Base-by-base conservation (phyloP, 1,140 invertebrate genomes). In the Chrysoperla carnea region DNA sequence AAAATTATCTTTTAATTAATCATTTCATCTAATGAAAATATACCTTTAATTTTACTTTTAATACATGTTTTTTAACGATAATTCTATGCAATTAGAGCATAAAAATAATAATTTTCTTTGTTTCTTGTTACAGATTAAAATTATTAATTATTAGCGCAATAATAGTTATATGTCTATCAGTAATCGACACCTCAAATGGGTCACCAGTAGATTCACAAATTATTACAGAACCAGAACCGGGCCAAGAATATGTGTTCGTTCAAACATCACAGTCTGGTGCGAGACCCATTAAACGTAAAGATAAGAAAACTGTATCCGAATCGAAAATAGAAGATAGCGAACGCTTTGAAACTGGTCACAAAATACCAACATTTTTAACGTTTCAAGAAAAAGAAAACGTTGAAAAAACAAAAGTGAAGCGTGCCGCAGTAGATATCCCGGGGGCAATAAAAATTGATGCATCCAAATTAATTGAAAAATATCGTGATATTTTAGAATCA, bases 311-410 rank as follows among this genome's bases (percentile, higher is more conserved):
- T 33, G 31, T 12, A 4, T 9, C 8, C 2, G n/a, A 9, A 33
- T 11, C 8, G n/a, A 33, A 33, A 33, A 46, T 48, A 38, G 46
- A 49, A 1, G 43, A n/a, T 31, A 47, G n/a, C 23, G 50, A 56
- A 39, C 37, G 48, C 28, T 61, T 61, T 43, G 57, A 61, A 51
- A 61, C 59, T 2, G 48, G 57, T 1, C 59, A 61, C 38, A 61
- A 61, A 50, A 37, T 58, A 36, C 59, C 59, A 28, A 46, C 51
- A 14, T 50, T 48, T 23, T 39, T 60, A 1, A 56, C 50, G 2
- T 9, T 11, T 11, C 31, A 33, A 11, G 31, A 33, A 11, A 11
- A 9, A 11, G 31, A 33, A 33, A 33, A 33, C 6, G 8, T 33
- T 11, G 37, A 35, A 6, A 41, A 12, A 13, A 13, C 13, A 14